Evolutionary conservation across 2,113 vertebrate species (phyloP).

Genomic region (Brachionichthys hirsutus): DNA sequence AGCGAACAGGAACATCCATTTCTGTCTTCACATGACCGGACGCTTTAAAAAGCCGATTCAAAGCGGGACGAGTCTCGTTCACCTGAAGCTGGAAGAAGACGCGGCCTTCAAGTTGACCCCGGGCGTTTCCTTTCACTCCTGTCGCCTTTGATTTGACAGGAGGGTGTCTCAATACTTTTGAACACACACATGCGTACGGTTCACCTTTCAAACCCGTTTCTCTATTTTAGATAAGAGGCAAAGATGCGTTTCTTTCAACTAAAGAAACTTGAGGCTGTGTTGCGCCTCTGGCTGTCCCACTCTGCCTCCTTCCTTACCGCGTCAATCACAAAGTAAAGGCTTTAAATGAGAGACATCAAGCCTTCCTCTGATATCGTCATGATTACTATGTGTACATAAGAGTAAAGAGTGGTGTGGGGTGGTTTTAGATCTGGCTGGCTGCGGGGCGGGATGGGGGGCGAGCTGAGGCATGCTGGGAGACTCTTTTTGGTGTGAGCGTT

Average conservation of each 20-base stretch:
- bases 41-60: background rate
- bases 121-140: slow-evolving; percentile 21
- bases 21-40: too few relatives aligned
- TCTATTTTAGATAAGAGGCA: slow-evolving; percentile 32
- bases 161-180: slow-evolving; percentile 37
- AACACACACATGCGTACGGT: slow-evolving; percentile 14
- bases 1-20: too few relatives aligned
- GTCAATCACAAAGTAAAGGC: slow-evolving; percentile 66
- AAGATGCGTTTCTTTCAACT: slow-evolving; percentile 47
- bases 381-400: slow-evolving; percentile 57
- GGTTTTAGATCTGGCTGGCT: slow-evolving; percentile 53
- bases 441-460: slow-evolving; percentile 44
- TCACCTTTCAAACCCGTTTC: slow-evolving; percentile 25
- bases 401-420: slow-evolving; percentile 47
- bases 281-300: slow-evolving; percentile 44
- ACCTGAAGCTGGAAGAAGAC: slow-evolving; percentile 7
- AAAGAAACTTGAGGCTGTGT: slow-evolving; percentile 3
- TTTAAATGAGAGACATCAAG: slow-evolving; percentile 64
- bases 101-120: slow-evolving; percentile 14
- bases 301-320: slow-evolving; percentile 48
- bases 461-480: slow-evolving; percentile 56
- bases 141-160: slow-evolving; percentile 46
- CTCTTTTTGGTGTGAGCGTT: slow-evolving; percentile 16
- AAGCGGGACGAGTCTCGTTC: too few relatives aligned
- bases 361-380: slow-evolving; percentile 57